A percentile compares a stretch with the other conserved stretches of the same genome.
Evolutionary conservation across 1,140 invertebrate species (phyloP).

Genomic region (Megalopta genalis): DNA sequence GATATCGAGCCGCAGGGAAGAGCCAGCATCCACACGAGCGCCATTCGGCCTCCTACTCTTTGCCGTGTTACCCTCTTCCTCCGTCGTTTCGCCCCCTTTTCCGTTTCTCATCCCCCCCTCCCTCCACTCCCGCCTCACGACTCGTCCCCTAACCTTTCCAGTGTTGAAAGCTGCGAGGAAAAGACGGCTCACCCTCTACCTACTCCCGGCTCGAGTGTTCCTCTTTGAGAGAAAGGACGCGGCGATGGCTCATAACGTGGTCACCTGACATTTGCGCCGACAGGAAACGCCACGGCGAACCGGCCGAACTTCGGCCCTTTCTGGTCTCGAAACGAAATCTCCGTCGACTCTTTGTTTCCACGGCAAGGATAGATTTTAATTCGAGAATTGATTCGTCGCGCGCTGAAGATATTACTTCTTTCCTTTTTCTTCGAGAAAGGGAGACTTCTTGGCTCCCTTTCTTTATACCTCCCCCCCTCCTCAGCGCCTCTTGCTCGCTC

Average conservation of each 20-base stretch:
- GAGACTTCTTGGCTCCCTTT: no score
- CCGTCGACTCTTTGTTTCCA: neutral
- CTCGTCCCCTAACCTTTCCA: conserved; percentile 15
- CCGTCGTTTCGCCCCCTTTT: conserved; percentile 12
- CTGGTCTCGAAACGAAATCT: neutral
- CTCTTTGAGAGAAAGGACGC: conserved; percentile 41
- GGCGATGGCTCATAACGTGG: conserved; percentile 33
- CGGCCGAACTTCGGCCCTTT: neutral
- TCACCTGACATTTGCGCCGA: conserved; percentile 44
- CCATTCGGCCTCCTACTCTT: conserved; percentile 51
- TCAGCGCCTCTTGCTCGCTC: no score
- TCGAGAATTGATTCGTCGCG: no score
- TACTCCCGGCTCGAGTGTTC: conserved; percentile 32
- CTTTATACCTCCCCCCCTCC: no score
- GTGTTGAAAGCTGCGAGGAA: conserved; percentile 31
- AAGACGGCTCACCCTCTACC: conserved; percentile 14
- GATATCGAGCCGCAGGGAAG: conserved; percentile 63
- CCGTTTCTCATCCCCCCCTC: neutral
- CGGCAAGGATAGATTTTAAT: neutral
- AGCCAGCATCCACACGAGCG: conserved; percentile 61
- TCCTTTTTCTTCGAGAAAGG: no score
- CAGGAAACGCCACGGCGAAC: conserved; percentile 27
- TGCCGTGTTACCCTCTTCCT: conserved; percentile 8
- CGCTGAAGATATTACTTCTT: no score
- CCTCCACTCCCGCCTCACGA: neutral